Conservation (phyloP, 2,113 vertebrate genomes). For the Apodemus speciosus region DNA sequence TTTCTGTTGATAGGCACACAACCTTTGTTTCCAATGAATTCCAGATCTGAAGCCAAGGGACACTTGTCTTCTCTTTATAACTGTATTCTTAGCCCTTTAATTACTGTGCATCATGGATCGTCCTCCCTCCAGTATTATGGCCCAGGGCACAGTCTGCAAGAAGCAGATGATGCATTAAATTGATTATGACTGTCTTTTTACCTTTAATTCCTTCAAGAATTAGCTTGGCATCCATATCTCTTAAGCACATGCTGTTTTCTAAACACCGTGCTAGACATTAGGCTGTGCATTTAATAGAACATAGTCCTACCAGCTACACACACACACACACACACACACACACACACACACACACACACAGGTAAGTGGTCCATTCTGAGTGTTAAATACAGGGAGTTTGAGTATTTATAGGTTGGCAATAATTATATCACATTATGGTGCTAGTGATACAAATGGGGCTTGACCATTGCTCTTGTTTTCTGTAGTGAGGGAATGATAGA, state of each 20-base stretch:
- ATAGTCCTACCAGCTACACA: neutral
- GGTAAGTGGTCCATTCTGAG: neutral
- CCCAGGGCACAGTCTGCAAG: neutral
- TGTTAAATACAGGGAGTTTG: neutral
- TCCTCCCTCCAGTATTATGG: neutral
- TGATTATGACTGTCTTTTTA: neutral
- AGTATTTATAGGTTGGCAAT: neutral
- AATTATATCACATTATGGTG: neutral
- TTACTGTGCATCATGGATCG: neutral
- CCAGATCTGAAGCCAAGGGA: neutral
- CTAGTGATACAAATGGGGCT: neutral
- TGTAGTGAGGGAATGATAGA: neutral
- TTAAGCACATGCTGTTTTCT: neutral
- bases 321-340: neutral
- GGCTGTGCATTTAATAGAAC: neutral
- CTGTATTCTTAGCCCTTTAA: neutral
- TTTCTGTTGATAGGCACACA: neutral
- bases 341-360: neutral
- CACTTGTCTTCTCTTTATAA: neutral
- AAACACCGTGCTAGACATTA: neutral
- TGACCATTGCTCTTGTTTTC: neutral
- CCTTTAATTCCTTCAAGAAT: neutral
- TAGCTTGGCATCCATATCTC: neutral
- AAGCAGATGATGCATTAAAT: neutral
- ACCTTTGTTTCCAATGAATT: conserved; percentile 15